Percentiles rank a stretch among this genome's conserved stretches.
Conservation (phyloP, 2,797 vertebrate genomes). For the Pipistrellus pygmaeus region DNA sequence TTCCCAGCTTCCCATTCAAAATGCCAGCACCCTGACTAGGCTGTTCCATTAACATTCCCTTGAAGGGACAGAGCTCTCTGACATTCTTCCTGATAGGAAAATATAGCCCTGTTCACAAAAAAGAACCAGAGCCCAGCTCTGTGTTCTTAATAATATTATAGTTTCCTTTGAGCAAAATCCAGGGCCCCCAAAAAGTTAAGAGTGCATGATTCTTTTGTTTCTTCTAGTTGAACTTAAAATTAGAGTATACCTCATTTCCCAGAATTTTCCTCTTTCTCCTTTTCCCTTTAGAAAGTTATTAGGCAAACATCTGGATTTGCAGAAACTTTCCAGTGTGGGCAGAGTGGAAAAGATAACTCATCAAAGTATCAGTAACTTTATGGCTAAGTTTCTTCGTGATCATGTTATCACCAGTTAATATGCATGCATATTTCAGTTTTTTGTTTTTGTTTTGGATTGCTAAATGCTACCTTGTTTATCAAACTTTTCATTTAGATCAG, state of each 20-base stretch:
- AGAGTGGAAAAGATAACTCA: background rate
- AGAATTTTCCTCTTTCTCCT: background rate
- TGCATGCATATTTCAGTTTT: background rate
- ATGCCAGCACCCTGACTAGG: background rate
- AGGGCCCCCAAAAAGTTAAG: background rate
- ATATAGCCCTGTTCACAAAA: background rate
- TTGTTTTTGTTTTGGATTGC: background rate
- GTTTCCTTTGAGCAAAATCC: background rate
- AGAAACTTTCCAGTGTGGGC: background rate
- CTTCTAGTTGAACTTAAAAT: background rate
- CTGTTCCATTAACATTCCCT: background rate
- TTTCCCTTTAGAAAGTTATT: background rate
- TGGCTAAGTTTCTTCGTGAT: background rate
- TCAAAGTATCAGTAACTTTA: background rate
- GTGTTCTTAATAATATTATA: background rate
- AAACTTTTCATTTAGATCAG: background rate
- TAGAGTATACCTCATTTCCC: background rate
- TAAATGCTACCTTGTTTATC: background rate
- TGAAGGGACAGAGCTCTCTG: background rate
- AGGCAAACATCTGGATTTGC: background rate
- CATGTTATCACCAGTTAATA: background rate
- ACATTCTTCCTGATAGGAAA: background rate
- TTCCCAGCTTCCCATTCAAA: background rate
- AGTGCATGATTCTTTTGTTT: background rate
- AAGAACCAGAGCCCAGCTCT: background rate